Conservation (phyloP, 2,797 vertebrate species). For the Rhinichthys osculus region DNA sequence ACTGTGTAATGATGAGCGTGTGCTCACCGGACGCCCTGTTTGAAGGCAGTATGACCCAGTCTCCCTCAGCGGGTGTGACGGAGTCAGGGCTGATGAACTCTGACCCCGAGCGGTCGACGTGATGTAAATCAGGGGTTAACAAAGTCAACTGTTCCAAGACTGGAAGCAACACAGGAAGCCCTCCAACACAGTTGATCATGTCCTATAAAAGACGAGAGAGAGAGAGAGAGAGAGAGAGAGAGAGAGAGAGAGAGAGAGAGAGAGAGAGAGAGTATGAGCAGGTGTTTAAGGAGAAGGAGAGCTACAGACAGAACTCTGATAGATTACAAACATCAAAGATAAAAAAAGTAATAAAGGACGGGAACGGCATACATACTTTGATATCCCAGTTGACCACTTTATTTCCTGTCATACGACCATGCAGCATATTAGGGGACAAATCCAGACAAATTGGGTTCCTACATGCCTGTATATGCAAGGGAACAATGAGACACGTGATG, state of each 20-base stretch:
- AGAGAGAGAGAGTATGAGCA: neutral
- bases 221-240: neutral
- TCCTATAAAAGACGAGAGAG: constrained; percentile 77
- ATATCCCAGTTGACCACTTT: constrained; percentile 98
- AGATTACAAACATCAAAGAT: neutral
- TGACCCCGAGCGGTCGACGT: constrained; percentile 69
- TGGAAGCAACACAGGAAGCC: constrained; percentile 89
- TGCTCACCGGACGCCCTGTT: constrained; percentile 90
- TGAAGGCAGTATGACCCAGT: constrained; percentile 89
- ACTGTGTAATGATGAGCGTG: neutral
- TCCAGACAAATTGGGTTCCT: constrained; percentile 95
- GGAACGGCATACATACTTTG: constrained; percentile 80
- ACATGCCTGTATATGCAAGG: constrained; percentile 82
- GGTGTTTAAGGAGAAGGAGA: neutral
- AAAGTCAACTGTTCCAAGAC: constrained; percentile 90
- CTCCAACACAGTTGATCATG: constrained; percentile 94
- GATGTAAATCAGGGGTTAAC: constrained; percentile 75
- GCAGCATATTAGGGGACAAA: constrained; percentile 89
- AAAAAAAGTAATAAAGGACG: neutral
- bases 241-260: too few species aligned
- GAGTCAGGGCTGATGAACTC: constrained; percentile 82
- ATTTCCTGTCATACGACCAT: constrained; percentile 96
- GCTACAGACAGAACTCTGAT: neutral
- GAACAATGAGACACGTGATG: neutral
- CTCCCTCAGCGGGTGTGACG: constrained; percentile 85